Evolutionary conservation across 2,113 vertebrate species (phyloP).

Genomic region (Cyphomyrus discorhynchus): DNA sequence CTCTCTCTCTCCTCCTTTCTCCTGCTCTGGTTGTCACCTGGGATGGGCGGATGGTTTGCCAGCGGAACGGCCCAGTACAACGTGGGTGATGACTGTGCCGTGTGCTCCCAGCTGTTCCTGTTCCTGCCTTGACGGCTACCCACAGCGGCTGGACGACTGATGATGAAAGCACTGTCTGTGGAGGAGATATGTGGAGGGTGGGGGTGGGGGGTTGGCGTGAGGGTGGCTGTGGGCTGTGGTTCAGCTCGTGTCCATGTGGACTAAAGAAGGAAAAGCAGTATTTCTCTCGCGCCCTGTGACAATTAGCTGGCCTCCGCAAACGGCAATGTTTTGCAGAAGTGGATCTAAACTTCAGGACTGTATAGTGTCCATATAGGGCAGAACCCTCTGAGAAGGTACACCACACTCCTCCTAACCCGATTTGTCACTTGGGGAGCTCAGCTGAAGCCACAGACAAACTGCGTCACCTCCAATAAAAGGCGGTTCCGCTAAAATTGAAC

Average conservation of each 20-base stretch:
- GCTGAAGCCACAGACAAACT: conserved; percentile 51
- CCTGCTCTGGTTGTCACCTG: conserved; percentile 45
- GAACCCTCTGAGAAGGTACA: conserved; percentile 36
- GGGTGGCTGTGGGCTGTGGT: conserved; percentile 63
- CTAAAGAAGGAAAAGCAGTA: conserved; percentile 54
- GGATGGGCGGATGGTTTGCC: not conserved
- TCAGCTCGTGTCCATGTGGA: conserved; percentile 57
- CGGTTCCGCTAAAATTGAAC: not conserved
- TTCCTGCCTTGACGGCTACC: conserved; percentile 36
- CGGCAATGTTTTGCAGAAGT: not conserved
- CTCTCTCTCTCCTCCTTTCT: conserved; percentile 50
- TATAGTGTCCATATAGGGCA: conserved; percentile 54
- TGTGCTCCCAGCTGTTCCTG: conserved; percentile 43
- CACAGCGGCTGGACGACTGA: conserved; percentile 42
- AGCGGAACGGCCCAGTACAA: conserved; percentile 46
- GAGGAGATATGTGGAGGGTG: conserved; percentile 60
- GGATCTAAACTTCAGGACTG: conserved; percentile 10
- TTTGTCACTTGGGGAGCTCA: conserved; percentile 56
- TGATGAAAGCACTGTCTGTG: conserved; percentile 60
- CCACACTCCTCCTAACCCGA: conserved; percentile 60
- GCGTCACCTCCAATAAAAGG: not conserved
- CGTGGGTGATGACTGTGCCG: conserved; percentile 48
- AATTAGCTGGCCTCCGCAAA: conserved; percentile 53
- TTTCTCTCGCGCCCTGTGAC: conserved; percentile 54
- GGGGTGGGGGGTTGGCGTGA: conserved; percentile 64